These are phyloP conservation scores for Leucophenga varia DNA, from an alignment of 1,140 invertebrate genomes.

Conservation along the genomic window DNA sequence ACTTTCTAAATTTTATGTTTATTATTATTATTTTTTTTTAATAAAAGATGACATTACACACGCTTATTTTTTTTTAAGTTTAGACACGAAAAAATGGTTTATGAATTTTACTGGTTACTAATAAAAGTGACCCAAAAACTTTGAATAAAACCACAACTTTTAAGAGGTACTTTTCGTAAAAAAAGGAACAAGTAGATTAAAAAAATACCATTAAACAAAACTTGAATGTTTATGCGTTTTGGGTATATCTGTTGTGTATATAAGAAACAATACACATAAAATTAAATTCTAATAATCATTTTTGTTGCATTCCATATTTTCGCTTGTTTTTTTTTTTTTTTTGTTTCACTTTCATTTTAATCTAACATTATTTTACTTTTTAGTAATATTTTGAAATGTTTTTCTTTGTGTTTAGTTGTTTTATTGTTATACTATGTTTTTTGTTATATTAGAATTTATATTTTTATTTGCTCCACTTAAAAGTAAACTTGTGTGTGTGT, in stretches of 20 bases:
- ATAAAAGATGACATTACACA: conserved; percentile 26
- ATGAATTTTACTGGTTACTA: too few species aligned
- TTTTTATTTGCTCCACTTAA: conserved; percentile 34
- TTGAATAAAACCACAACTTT: too few species aligned
- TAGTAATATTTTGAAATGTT: neutral
- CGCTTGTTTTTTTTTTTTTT: conserved; percentile 34
- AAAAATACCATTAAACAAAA: too few species aligned
- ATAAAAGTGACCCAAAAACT: too few species aligned
- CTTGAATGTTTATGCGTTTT: conserved; percentile 6
- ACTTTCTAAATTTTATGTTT: conserved; percentile 22
- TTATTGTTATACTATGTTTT: conserved; percentile 24
- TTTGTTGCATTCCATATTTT: conserved; percentile 19
- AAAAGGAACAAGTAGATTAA: conserved; percentile 15
- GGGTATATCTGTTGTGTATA: too few species aligned
- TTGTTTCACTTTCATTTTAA: conserved; percentile 30
- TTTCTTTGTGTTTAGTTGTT: conserved; percentile 25
- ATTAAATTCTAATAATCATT: conserved; percentile 37
- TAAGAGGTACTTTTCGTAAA: conserved; percentile 18
- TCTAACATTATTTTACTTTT: conserved; percentile 23
- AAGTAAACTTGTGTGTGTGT: conserved; percentile 46
- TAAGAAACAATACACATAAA: conserved; percentile 40
- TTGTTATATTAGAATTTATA: conserved; percentile 22
- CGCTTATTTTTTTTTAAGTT: too few species aligned
- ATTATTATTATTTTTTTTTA: conserved; percentile 28
- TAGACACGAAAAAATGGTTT: too few species aligned